Conservation (phyloP, 1,140 invertebrate species). For the Chironomus striatipennis region DNA sequence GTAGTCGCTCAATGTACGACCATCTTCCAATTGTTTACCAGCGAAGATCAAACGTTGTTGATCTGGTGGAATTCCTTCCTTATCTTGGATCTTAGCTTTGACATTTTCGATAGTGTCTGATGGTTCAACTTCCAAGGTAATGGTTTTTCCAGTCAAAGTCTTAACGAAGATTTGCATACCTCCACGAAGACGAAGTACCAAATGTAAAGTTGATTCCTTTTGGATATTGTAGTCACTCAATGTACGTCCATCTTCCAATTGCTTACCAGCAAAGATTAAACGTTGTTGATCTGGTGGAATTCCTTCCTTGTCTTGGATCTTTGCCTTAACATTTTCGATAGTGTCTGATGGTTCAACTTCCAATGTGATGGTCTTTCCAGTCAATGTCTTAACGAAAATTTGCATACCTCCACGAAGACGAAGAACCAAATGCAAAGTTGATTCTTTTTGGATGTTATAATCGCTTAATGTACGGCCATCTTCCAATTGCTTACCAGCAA, state of each 20-base stretch:
- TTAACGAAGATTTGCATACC: conserved; percentile 42
- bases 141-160: no score
- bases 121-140: conserved; percentile 55
- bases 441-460: conserved; percentile 28
- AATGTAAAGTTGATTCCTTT: conserved; percentile 85
- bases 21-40: no score
- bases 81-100: conserved; percentile 28
- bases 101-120: conserved; percentile 25
- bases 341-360: no score
- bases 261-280: conserved; percentile 57
- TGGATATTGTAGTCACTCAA: conserved; percentile 91
- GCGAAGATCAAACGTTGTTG: conserved; percentile 43
- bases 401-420: conserved; percentile 42
- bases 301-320: no score
- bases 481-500: conserved; percentile 55
- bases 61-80: conserved; percentile 39
- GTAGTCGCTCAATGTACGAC: no score
- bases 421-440: no score
- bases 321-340: no score
- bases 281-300: no score
- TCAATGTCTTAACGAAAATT: no score
- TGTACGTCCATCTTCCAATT: conserved; percentile 88
- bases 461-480: conserved; percentile 64
- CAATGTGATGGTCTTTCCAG: no score
- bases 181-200: conserved; percentile 87